Conservation (phyloP, 2,888 invertebrate genomes). For the Hydropsyche betteni region DNA sequence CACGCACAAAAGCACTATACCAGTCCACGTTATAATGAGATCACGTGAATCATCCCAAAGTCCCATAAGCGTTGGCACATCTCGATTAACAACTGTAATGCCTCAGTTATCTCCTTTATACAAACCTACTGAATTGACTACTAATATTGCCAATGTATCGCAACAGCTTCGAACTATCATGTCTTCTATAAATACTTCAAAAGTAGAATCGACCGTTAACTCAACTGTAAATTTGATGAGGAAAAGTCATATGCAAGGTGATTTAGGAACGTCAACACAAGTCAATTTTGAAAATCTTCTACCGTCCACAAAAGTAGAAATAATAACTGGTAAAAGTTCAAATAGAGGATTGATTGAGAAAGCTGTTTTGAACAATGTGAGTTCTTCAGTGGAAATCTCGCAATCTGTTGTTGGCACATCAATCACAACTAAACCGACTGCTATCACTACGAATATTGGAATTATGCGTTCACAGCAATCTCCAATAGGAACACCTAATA, state of each 20-base stretch:
- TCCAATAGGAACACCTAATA: conserved; percentile 58
- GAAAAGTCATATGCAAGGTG: conserved; percentile 57
- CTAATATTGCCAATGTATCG: conserved; percentile 76
- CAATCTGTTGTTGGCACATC: neutral
- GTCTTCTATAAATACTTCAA: conserved; percentile 71
- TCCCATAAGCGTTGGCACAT: conserved; percentile 55
- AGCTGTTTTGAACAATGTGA: conserved; percentile 49
- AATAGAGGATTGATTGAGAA: conserved; percentile 54
- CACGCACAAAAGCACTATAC: conserved; percentile 48
- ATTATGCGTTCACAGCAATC: conserved; percentile 41
- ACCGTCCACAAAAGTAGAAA: conserved; percentile 65
- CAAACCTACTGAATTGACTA: conserved; percentile 75
- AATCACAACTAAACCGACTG: conserved; percentile 11
- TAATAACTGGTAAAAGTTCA: conserved; percentile 54
- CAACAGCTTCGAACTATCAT: conserved; percentile 74
- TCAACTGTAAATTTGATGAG: conserved; percentile 64
- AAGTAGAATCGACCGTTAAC: conserved; percentile 62
- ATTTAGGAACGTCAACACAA: conserved; percentile 62
- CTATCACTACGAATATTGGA: conserved; percentile 22
- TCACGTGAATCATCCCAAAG: conserved; percentile 52
- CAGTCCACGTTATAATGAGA: conserved; percentile 54
- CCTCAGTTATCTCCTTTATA: conserved; percentile 77
- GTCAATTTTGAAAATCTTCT: conserved; percentile 65
- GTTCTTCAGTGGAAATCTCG: conserved; percentile 31
- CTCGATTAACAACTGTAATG: conserved; percentile 65